Evolutionary conservation across 2,888 invertebrate genomes (phyloP).

Genomic region (Adelognathus sp.): DNA sequence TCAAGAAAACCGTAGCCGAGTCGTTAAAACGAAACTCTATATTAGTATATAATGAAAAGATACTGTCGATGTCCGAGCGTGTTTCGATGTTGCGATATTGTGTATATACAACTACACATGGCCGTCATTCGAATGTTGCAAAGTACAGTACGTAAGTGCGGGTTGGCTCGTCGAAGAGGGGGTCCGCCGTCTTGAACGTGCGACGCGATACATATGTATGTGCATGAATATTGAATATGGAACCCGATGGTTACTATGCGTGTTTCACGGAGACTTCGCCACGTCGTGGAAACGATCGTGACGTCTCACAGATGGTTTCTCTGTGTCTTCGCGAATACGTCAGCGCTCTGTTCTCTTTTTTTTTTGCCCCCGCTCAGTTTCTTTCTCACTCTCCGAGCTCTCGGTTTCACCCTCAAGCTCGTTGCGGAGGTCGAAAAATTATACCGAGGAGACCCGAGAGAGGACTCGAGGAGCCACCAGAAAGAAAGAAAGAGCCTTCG

Average conservation of each 20-base stretch:
- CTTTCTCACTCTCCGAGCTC: no score
- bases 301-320: constrained; percentile 29
- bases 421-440: constrained; percentile 33
- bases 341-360: constrained; percentile 16
- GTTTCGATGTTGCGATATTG: constrained; percentile 14
- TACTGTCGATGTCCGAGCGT: constrained; percentile 30
- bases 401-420: background rate
- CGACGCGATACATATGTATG: constrained; percentile 35
- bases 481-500: background rate
- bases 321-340: constrained; percentile 22
- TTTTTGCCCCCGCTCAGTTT: no score
- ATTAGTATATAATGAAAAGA: constrained; percentile 49
- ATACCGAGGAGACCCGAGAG: constrained; percentile 18
- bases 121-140: background rate
- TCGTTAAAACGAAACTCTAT: constrained; percentile 49
- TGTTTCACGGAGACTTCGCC: constrained; percentile 20
- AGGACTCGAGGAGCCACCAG: background rate
- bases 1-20: constrained; percentile 38
- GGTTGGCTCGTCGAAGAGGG: constrained; percentile 28
- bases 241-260: constrained; percentile 26
- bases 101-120: background rate
- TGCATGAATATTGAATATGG: constrained; percentile 47
- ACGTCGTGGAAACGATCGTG: constrained; percentile 2
- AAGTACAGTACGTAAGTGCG: background rate
- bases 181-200: constrained; percentile 22